Base-by-base conservation (phyloP, 1,140 invertebrate species). In the Philaenus spumarius region DNA sequence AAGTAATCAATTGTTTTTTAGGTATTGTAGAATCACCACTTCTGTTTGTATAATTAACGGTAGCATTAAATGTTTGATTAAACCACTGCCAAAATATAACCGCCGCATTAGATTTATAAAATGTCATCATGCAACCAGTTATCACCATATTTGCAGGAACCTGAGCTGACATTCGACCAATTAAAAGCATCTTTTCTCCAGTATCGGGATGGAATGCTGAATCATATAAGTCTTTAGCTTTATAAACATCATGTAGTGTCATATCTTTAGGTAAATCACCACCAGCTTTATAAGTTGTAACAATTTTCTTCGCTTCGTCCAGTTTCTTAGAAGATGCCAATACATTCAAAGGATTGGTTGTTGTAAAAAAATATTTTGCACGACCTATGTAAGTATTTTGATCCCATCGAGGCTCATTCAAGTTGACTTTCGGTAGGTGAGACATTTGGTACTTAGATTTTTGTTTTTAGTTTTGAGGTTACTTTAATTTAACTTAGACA, bases 1-100 rank as follows among this genome's bases (percentile, higher is more conserved):
- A 95, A 1, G 87, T 78, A 23, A 85, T 88, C 65, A 98, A 78
- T 72, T 95, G 90, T 99, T 1, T 96, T 98, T 73, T 98, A 99
- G 76, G 99, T 99, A 14, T 99, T 97, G 15, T 98, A 72, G 26
- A n/a, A n/a, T n/a, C n/a, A n/a, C n/a, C n/a, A n/a, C n/a, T n/a
- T n/a, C n/a, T n/a, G n/a, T n/a, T n/a, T n/a, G n/a, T n/a, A n/a
- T n/a, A n/a, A n/a, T n/a, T n/a, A n/a, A n/a, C n/a, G n/a, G n/a
- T n/a, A n/a, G 97, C 96, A 77, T 99, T 99, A 77, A 99, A 99
- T 15, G 95, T 96, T 76, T 99, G 97, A 78, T 99, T 99, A 64
- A 98, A 83, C 93, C 96, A 99, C 76, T 99, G 97, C 96, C 96
- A 99, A 75, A 99, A 98, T 12, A 99, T 84, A 45, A 98, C 93